Conservation (phyloP, 2,113 vertebrate genomes). For the Tautogolabrus adspersus region DNA sequence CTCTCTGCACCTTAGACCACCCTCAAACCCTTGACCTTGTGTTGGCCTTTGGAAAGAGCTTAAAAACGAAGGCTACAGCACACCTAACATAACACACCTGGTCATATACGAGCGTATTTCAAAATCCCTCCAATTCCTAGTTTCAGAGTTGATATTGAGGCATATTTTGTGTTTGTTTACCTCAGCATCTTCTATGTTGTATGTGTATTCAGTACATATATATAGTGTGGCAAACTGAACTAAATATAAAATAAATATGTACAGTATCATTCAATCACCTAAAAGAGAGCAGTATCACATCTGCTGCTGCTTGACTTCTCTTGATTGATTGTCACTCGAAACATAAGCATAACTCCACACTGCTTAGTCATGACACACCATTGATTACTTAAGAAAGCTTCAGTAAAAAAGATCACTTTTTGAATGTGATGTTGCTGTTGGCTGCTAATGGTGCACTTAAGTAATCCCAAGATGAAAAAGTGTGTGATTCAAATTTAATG, state of each 20-base stretch:
- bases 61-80: conserved; percentile 11
- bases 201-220: background rate
- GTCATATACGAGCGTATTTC: conserved; percentile 11
- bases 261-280: background rate
- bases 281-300: background rate
- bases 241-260: background rate
- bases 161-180: conserved; percentile 16
- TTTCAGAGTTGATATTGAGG: conserved; percentile 22
- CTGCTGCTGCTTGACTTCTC: background rate
- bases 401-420: conserved; percentile 33
- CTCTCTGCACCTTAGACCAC: conserved; percentile 62
- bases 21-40: conserved; percentile 69
- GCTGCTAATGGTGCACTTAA: conserved; percentile 48
- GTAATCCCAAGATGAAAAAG: conserved; percentile 66
- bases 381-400: conserved; percentile 26
- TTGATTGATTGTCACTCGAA: conserved; percentile 17
- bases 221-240: background rate
- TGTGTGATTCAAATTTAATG: conserved; percentile 76
- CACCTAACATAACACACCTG: conserved; percentile 72
- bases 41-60: conserved; percentile 64
- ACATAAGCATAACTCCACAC: background rate
- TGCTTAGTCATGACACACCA: conserved; percentile 15
- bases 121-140: background rate
- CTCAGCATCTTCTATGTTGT: conserved; percentile 5
- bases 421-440: conserved; percentile 50